Conservation (phyloP, 2,888 invertebrate species). For the Agrotis exclamationis region DNA sequence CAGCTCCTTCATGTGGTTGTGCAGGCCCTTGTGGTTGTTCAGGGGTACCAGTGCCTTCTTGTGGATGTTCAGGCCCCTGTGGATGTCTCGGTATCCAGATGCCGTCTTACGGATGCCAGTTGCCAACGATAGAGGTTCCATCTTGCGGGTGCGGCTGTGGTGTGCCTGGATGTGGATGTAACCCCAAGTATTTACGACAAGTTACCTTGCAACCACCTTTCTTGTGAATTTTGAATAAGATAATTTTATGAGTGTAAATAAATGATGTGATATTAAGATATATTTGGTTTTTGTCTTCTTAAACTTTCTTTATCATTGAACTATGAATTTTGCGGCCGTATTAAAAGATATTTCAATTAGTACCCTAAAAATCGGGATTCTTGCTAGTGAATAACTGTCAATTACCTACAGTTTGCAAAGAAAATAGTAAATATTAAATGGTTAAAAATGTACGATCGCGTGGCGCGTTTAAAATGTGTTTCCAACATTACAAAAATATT, state of each 20-base stretch:
- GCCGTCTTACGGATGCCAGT: constrained; percentile 46
- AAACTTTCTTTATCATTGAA: not conserved
- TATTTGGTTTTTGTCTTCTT: constrained; percentile 2
- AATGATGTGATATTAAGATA: constrained; percentile 17
- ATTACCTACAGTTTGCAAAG: too few relatives aligned
- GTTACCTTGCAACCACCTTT: constrained; percentile 80
- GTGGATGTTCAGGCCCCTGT: constrained; percentile 50
- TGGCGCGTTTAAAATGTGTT: too few relatives aligned
- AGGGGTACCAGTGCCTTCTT: constrained; percentile 16
- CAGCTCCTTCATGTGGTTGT: constrained; percentile 48
- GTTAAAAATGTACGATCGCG: too few relatives aligned
- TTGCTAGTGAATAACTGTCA: too few relatives aligned
- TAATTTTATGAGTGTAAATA: constrained; percentile 25
- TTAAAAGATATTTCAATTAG: too few relatives aligned
- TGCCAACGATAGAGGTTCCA: constrained; percentile 49
- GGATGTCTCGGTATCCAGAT: constrained; percentile 50
- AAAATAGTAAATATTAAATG: too few relatives aligned
- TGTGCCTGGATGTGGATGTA: constrained; percentile 34
- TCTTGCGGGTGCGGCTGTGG: constrained; percentile 50
- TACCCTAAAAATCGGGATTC: too few relatives aligned
- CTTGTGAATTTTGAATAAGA: constrained; percentile 64
- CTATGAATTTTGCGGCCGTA: not conserved
- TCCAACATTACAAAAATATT: too few relatives aligned
- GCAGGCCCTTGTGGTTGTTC: constrained; percentile 20
- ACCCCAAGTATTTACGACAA: constrained; percentile 73